These are phyloP conservation scores for Pteronotus mesoamericanus DNA, from an alignment of 2,797 vertebrate genomes.

Conservation along the genomic window DNA sequence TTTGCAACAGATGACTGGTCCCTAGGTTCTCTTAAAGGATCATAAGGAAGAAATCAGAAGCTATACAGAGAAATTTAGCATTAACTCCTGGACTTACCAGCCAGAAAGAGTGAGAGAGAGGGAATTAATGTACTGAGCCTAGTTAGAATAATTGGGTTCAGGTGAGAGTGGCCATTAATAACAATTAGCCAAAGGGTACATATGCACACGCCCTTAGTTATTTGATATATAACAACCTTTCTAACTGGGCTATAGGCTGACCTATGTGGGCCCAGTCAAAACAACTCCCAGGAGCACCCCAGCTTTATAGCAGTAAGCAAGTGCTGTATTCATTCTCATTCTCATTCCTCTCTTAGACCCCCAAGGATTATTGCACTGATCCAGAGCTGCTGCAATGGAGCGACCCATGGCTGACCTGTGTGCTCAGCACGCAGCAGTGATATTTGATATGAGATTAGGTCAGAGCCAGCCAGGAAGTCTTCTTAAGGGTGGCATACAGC, in stretches of 20 bases:
- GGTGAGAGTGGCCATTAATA: not conserved
- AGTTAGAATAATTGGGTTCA: not conserved
- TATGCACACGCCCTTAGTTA: fast-evolving
- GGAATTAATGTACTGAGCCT: not conserved
- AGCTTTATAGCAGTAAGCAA: not conserved
- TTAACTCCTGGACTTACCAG: not conserved
- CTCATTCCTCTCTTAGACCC: not conserved
- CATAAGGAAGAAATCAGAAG: not conserved
- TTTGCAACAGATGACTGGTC: not conserved
- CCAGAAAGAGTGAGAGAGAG: not conserved
- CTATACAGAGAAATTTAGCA: not conserved
- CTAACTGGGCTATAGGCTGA: not conserved
- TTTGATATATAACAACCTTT: not conserved
- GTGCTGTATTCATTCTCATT: not conserved
- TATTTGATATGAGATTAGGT: conserved; percentile 51
- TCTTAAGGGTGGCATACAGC: not conserved
- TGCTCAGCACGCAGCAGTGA: not conserved
- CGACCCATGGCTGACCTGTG: not conserved
- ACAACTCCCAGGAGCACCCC: not conserved
- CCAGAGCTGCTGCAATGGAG: not conserved
- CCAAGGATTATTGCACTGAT: not conserved
- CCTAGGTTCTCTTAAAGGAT: not conserved
- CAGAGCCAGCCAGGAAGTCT: not conserved
- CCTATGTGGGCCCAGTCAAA: not conserved
- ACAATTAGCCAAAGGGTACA: not conserved